Evolutionary conservation across 2,797 vertebrate genomes (phyloP).

Genomic region (Ataeniobius toweri): DNA sequence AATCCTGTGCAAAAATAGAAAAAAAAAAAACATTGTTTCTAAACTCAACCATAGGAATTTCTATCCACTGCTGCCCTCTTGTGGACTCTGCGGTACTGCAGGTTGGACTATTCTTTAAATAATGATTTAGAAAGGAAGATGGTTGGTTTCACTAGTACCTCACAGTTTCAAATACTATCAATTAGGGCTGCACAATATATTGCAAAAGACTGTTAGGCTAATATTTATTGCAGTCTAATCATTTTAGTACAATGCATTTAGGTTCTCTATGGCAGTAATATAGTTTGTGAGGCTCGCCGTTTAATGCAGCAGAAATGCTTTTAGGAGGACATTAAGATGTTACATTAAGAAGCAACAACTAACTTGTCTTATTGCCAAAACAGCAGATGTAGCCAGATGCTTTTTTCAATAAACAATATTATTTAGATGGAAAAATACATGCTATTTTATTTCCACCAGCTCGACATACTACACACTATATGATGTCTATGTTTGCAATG

Average conservation of each 20-base stretch:
- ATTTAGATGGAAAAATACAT: not conserved
- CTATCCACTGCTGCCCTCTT: conserved; percentile 46
- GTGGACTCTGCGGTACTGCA: conserved; percentile 51
- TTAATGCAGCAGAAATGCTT: not conserved
- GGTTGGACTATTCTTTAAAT: not conserved
- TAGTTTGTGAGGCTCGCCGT: not conserved
- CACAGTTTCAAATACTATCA: not conserved
- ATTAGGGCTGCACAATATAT: not conserved
- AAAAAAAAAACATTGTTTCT: not conserved
- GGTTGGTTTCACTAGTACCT: not conserved
- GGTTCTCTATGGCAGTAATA: not conserved
- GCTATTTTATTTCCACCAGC: not conserved
- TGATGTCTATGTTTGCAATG: not conserved
- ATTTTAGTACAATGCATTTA: not conserved
- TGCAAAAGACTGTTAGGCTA: not conserved
- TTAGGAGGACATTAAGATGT: not conserved
- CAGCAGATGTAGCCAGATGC: not conserved
- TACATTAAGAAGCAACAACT: not conserved
- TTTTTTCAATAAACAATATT: not conserved
- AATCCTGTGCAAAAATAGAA: not conserved
- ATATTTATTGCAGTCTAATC: not conserved
- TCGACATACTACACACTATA: not conserved
- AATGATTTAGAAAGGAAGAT: not conserved
- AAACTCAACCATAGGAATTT: not conserved
- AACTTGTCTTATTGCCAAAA: not conserved